Percentiles rank a stretch among this genome's conserved stretches.
Conservation (phyloP, 2,888 invertebrate species). For the Palloptera scutellata region DNA sequence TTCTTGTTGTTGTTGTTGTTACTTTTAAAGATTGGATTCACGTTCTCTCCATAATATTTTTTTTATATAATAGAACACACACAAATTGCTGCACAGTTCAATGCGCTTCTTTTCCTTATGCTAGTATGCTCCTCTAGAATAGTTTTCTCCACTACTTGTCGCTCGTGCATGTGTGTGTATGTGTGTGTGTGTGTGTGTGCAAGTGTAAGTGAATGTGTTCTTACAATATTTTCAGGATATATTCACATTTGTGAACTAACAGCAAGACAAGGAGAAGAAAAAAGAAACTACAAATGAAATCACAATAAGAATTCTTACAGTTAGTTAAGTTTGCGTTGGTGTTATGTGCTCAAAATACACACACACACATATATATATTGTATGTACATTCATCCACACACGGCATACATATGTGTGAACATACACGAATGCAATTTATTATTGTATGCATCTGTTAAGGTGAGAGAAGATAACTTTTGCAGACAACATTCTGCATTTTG, state of each 20-base stretch:
- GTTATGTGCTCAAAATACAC: constrained; percentile 36
- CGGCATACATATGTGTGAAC: too few relatives aligned
- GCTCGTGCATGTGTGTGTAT: constrained; percentile 22
- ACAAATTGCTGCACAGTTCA: too few relatives aligned
- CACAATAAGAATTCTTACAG: constrained; percentile 43
- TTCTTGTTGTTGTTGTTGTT: too few relatives aligned
- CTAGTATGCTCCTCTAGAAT: not conserved
- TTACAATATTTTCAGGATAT: constrained; percentile 10
- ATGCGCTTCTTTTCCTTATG: not conserved
- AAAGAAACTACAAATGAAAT: constrained; percentile 41
- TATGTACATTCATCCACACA: too few relatives aligned
- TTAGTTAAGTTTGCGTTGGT: constrained; percentile 41
- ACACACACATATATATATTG: too few relatives aligned
- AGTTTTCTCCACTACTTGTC: constrained; percentile 45
- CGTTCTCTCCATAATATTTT: too few relatives aligned
- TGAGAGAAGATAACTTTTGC: too few relatives aligned
- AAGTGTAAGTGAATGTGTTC: constrained; percentile 29
- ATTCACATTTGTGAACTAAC: constrained; percentile 10
- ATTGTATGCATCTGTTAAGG: too few relatives aligned
- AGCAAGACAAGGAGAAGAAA: not conserved
- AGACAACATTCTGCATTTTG: too few relatives aligned
- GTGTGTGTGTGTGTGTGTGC: constrained; percentile 24
- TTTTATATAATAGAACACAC: too few relatives aligned
- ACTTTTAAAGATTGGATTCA: too few relatives aligned
- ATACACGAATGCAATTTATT: too few relatives aligned